These are phyloP conservation scores for Mormyrus hasselquistii DNA, from an alignment of 2,797 vertebrate species.

Conservation along the genomic window DNA sequence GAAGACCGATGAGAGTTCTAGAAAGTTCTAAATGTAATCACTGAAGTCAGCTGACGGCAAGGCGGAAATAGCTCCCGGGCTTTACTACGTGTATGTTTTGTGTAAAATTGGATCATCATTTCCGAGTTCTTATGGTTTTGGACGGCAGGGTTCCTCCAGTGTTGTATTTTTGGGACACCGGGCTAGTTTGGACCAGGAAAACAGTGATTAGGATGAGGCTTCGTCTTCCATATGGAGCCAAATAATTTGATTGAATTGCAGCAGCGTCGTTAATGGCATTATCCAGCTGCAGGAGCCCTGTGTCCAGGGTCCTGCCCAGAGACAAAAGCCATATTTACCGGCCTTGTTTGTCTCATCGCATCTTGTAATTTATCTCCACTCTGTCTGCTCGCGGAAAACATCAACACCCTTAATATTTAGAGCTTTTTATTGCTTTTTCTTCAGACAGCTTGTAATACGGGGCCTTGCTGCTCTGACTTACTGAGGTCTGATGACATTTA, in stretches of 20 bases:
- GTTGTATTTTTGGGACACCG: neutral
- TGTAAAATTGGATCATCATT: neutral
- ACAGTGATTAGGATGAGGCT: conserved; percentile 36
- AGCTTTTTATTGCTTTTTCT: conserved; percentile 6
- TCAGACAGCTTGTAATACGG: neutral
- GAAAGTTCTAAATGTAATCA: neutral
- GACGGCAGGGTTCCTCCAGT: conserved; percentile 27
- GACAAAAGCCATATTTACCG: conserved; percentile 37
- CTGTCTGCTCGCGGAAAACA: conserved; percentile 18
- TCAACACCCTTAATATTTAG: conserved; percentile 22
- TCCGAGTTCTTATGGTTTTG: neutral
- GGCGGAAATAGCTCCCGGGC: neutral
- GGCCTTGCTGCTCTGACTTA: neutral
- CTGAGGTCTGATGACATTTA: neutral
- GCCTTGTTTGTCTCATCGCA: conserved; percentile 33
- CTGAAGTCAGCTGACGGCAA: neutral
- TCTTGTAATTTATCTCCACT: conserved; percentile 30
- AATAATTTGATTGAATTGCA: conserved; percentile 39
- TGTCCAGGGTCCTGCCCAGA: conserved; percentile 30
- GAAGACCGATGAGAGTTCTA: neutral
- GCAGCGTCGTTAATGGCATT: conserved; percentile 39
- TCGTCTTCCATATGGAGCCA: conserved; percentile 22
- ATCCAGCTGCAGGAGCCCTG: conserved; percentile 27
- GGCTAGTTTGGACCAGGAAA: conserved; percentile 20
- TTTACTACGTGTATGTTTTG: neutral